Evolutionary conservation across 1,140 invertebrate genomes (phyloP).

Genomic region (Laupala kohalensis): DNA sequence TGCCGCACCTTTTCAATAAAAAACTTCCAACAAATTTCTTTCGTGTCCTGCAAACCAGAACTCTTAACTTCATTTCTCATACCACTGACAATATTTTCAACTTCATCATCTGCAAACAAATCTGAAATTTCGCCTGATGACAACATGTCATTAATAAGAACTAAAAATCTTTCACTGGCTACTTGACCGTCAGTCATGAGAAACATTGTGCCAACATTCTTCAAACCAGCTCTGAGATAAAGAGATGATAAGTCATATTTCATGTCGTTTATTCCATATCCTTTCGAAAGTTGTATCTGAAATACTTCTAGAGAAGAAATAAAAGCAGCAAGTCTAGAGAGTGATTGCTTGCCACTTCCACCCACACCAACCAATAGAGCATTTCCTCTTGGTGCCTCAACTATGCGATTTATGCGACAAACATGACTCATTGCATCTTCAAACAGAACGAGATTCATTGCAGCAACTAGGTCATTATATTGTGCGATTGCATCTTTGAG

Average conservation of each 20-base stretch:
- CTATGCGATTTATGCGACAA: constrained; percentile 76
- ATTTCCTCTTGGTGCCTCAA: constrained; percentile 83
- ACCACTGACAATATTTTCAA: constrained; percentile 72
- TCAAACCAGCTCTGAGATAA: constrained; percentile 78
- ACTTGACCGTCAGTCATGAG: constrained; percentile 90
- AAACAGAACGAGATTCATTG: constrained; percentile 91
- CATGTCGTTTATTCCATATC: constrained; percentile 60
- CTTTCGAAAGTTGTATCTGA: constrained; percentile 81
- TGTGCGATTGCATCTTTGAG: constrained; percentile 66
- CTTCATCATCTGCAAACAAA: constrained; percentile 79
- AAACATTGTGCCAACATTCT: constrained; percentile 76
- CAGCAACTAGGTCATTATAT: constrained; percentile 73
- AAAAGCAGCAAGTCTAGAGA: constrained; percentile 74
- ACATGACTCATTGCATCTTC: constrained; percentile 90
- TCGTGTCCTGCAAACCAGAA: constrained; percentile 66
- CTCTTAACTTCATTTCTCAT: constrained; percentile 78
- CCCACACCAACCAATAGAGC: constrained; percentile 86
- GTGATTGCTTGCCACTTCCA: constrained; percentile 86
- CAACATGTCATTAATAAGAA: constrained; percentile 85
- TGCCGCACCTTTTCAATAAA: constrained; percentile 81
- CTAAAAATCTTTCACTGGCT: constrained; percentile 79
- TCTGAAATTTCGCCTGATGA: constrained; percentile 90
- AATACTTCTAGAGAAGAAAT: constrained; percentile 82
- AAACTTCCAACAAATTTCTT: constrained; percentile 91
- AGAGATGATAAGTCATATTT: constrained; percentile 57